Percentiles rank a stretch among this genome's conserved stretches.
phyloP scores from a whole-genome alignment of 2,888 invertebrate genomes.

The Ectropis crepuscularia region DNA sequence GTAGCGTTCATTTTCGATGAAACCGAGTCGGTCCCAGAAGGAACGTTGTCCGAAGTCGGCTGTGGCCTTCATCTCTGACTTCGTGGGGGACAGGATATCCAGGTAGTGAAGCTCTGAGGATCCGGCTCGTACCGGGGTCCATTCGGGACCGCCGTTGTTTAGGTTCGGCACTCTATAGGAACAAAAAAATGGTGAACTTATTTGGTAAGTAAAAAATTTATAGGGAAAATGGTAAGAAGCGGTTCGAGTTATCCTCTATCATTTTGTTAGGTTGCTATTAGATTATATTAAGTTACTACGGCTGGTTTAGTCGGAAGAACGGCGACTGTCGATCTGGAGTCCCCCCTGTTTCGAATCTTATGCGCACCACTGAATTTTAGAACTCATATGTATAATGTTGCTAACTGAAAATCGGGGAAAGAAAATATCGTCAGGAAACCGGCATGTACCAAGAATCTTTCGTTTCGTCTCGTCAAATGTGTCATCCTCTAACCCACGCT shows the following conservation, averaged over 20 bases:
- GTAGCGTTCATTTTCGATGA: slow-evolving; percentile 84
- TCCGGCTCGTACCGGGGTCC: slow-evolving; percentile 76
- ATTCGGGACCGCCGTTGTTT: slow-evolving; percentile 59
- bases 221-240: neutral
- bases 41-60: slow-evolving; percentile 81
- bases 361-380: too few species aligned
- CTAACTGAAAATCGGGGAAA: too few species aligned
- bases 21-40: slow-evolving; percentile 86
- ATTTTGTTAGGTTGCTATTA: too few species aligned
- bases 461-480: too few species aligned
- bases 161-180: slow-evolving; percentile 70
- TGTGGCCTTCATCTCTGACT: slow-evolving; percentile 70
- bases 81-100: slow-evolving; percentile 78
- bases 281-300: too few species aligned
- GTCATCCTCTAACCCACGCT: too few species aligned
- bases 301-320: too few species aligned
- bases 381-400: too few species aligned
- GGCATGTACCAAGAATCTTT: too few species aligned
- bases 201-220: neutral
- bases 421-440: too few species aligned
- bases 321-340: too few species aligned
- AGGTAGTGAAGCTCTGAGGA: slow-evolving; percentile 77
- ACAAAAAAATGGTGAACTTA: slow-evolving; percentile 28
- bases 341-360: too few species aligned
- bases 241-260: neutral